Conservation (phyloP, 2,113 vertebrate species). For the Benthochromis sp. region DNA sequence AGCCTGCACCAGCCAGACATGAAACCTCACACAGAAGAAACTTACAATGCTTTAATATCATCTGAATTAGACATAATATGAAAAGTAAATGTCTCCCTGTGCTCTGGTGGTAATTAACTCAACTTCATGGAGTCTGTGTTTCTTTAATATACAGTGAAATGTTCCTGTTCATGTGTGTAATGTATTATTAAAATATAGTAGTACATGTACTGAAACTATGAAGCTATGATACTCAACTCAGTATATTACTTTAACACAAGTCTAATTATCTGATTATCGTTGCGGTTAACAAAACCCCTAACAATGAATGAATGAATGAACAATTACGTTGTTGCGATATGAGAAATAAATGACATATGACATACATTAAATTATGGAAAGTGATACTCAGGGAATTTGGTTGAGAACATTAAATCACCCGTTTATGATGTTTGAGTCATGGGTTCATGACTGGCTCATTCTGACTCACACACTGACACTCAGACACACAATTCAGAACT, state of each 20-base stretch:
- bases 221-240: not conserved
- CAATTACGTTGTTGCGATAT: not conserved
- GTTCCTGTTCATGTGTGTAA: not conserved
- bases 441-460: not conserved
- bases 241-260: not conserved
- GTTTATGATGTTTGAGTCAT: not conserved
- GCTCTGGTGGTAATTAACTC: not conserved
- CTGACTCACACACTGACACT: not conserved
- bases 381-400: not conserved
- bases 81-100: not conserved
- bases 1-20: not conserved
- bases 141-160: not conserved
- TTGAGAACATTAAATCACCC: not conserved
- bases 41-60: not conserved
- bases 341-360: not conserved
- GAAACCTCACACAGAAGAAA: not conserved
- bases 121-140: not conserved
- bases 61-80: not conserved
- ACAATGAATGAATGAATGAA: not conserved
- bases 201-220: not conserved
- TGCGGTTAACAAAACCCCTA: not conserved
- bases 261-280: not conserved
- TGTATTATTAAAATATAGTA: not conserved
- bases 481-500: not conserved
- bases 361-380: not conserved